These are phyloP conservation scores for Hydrotaea cyrtoneurina DNA, from an alignment of 2,888 invertebrate genomes.

Conservation along the genomic window DNA sequence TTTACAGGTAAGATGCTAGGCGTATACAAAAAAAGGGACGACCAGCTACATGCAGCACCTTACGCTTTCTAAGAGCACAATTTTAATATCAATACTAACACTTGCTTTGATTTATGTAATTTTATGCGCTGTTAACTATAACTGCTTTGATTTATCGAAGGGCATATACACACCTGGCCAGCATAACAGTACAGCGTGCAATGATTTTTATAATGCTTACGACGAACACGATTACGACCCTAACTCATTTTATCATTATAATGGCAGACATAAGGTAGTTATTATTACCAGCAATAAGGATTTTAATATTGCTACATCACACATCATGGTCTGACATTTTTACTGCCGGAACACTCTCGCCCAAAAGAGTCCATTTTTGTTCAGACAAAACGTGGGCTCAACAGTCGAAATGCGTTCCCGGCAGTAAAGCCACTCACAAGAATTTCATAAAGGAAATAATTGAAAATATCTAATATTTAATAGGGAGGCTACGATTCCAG, in stretches of 20 bases:
- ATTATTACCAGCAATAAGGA: not conserved
- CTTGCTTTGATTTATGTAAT: not conserved
- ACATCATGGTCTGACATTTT: too few relatives aligned
- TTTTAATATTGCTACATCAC: not conserved
- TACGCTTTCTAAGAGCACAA: not conserved
- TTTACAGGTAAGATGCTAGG: slow-evolving; percentile 82
- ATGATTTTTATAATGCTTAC: slow-evolving; percentile 79
- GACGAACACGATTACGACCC: slow-evolving; percentile 75
- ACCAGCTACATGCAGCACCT: too few relatives aligned
- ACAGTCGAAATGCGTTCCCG: too few relatives aligned
- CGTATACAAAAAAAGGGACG: slow-evolving; percentile 5
- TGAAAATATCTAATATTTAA: not conserved
- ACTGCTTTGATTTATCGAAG: slow-evolving; percentile 63
- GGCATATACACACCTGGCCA: slow-evolving; percentile 36
- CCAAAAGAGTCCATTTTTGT: too few relatives aligned
- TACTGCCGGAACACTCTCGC: too few relatives aligned
- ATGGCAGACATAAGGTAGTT: slow-evolving; percentile 68
- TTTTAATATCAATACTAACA: slow-evolving; percentile 2
- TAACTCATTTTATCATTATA: slow-evolving; percentile 72
- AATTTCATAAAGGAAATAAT: not conserved
- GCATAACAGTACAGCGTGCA: slow-evolving; percentile 75
- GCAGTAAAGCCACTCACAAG: too few relatives aligned
- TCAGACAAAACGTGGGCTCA: too few relatives aligned
- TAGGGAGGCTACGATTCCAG: slow-evolving; percentile 78
- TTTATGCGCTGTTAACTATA: slow-evolving; percentile 6